Base-by-base conservation (phyloP, 2,797 vertebrate genomes). In the Psittacula derbiana region DNA sequence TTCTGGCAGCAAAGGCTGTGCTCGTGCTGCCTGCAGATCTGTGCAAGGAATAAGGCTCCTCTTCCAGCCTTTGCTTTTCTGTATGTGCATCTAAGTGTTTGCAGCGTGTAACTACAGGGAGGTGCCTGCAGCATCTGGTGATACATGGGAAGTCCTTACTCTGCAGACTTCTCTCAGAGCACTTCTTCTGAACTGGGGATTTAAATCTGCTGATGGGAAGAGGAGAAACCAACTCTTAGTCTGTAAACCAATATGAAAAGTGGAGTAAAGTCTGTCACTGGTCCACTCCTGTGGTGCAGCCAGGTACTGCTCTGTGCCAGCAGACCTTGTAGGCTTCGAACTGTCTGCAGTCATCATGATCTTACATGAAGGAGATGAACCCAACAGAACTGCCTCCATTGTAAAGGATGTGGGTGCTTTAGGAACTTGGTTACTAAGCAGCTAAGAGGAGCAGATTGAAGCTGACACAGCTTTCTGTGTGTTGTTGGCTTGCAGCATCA, bases 1-100 rank as follows among this genome's bases (percentile, higher is more conserved):
- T 60, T 19, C 64, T 33, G 73, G 80, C 65, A 71, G 52, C 23
- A 19, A 9, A 14, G 90, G 1, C n/a, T 11, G 36, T 36, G 83
- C 60, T 90, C 16, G 1, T 9, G 47, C 86, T 67, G 92, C 55
- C 60, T 11, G 36, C 62, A 31, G 25, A 1, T 57, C n/a, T 25
- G 33, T 41, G 33, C 28, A 6, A 18, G 60, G 30, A 44, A 3
- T 5, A 21, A 27, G 40, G 57, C 41, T 79, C 6, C 47, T 67
- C 49, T 52, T 17, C 5, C 7, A 12, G 30, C 62, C 65, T 12
- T 44, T 33, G 55, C 5, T 20, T 60, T 55, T 6, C 66, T 23
- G 10, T 2, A 2, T 0, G 1, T 24, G 2, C 4, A 21, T 58
- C 23, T 31, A 13, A 75, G 66, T 10, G 1, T 43, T 44, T 27